These are phyloP conservation scores for Eristalis pertinax DNA, from an alignment of 2,888 invertebrate genomes.

Conservation along the genomic window DNA sequence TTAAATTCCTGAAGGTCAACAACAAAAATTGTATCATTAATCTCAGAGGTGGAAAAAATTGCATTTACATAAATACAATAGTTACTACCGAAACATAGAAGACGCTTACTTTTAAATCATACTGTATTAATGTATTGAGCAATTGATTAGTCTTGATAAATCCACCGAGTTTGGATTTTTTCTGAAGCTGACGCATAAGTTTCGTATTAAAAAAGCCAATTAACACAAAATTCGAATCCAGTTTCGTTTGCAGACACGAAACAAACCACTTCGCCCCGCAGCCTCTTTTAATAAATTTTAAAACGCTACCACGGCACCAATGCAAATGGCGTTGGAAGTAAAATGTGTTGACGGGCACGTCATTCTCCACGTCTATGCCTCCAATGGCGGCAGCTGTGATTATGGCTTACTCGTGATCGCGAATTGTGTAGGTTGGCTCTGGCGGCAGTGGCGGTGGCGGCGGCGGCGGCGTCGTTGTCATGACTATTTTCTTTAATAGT, in stretches of 20 bases:
- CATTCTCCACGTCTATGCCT: conserved; percentile 1
- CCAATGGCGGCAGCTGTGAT: conserved; percentile 6
- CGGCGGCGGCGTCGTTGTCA: conserved; percentile 19
- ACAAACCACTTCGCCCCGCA: not conserved
- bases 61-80: not conserved
- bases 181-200: not conserved
- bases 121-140: not conserved
- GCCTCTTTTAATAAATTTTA: not conserved
- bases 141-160: not conserved
- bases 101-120: not conserved
- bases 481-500: conserved; percentile 49
- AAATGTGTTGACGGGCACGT: conserved; percentile 23
- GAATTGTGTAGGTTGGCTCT: conserved; percentile 50
- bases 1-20: not conserved
- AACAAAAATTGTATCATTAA: not conserved
- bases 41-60: not conserved
- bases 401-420: conserved; percentile 48
- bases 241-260: not conserved
- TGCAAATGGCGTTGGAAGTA: not conserved
- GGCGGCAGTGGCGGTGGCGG: not conserved
- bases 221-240: not conserved
- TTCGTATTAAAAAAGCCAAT: not conserved
- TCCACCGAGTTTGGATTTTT: not conserved
- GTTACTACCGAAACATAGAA: not conserved
- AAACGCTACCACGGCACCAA: not conserved